A percentile compares a stretch with the other conserved stretches of the same genome.
Conservation (phyloP, 2,113 vertebrate genomes). For the Drymodes brunneopygia region DNA sequence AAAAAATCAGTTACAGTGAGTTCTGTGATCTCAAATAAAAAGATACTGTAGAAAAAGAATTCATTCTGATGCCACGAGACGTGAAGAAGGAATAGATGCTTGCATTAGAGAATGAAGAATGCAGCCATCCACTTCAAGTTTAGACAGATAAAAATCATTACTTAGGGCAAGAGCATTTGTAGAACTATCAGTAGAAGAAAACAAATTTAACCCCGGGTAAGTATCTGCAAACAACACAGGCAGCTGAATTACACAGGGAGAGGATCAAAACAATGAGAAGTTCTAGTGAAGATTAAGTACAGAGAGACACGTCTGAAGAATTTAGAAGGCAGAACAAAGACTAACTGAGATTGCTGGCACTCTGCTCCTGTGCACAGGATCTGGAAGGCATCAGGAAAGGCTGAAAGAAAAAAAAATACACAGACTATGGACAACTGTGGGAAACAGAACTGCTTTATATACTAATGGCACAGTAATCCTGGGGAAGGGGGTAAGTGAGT, state of each 20-base stretch:
- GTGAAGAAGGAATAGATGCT: neutral
- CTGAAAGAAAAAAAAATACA: neutral
- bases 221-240: neutral
- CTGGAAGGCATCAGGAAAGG: conserved; percentile 42
- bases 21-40: neutral
- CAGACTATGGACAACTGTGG: neutral
- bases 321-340: conserved; percentile 1
- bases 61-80: neutral
- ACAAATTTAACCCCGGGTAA: neutral
- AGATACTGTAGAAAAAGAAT: neutral
- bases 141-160: neutral
- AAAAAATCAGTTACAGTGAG: neutral
- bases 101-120: neutral
- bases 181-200: neutral
- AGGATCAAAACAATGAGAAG: neutral
- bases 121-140: neutral
- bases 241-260: neutral
- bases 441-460: conserved; percentile 22
- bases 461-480: neutral
- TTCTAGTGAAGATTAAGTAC: neutral
- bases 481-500: neutral
- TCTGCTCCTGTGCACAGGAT: neutral
- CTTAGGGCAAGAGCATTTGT: neutral
- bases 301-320: neutral
- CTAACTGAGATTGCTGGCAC: neutral